A percentile compares a stretch with the other conserved stretches of the same genome.
Conservation (phyloP, 2,113 vertebrate genomes). For the Hystrix cristata region DNA sequence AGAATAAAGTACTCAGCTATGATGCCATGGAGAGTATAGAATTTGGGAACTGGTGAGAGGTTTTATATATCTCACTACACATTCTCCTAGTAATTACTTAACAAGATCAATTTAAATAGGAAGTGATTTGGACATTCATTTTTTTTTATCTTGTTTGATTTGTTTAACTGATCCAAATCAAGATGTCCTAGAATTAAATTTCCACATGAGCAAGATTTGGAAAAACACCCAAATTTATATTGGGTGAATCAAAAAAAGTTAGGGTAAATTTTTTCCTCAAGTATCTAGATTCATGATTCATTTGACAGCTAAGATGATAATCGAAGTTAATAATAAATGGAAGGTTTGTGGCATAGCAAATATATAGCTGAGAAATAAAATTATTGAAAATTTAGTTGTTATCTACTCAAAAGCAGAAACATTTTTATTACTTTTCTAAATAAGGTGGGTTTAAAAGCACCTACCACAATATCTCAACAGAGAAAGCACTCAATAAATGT, state of each 20-base stretch:
- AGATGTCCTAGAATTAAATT: conserved; percentile 71
- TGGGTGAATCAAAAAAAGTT: conserved; percentile 48
- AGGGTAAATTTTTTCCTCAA: conserved; percentile 41
- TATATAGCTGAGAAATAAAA: conserved; percentile 45
- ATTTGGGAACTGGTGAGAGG: neutral
- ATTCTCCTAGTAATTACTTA: conserved; percentile 16
- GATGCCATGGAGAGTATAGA: conserved; percentile 28
- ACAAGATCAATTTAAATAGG: conserved; percentile 56
- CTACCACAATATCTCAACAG: conserved; percentile 54
- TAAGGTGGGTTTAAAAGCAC: conserved; percentile 65
- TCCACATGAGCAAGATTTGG: conserved; percentile 59
- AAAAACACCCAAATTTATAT: conserved; percentile 56
- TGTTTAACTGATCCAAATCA: conserved; percentile 71
- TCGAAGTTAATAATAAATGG: conserved; percentile 40
- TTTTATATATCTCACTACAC: neutral
- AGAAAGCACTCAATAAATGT: conserved; percentile 57
- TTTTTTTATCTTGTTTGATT: conserved; percentile 62
- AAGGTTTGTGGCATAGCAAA: conserved; percentile 36
- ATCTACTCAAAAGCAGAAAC: conserved; percentile 61
- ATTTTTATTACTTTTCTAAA: conserved; percentile 67
- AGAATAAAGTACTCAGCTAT: conserved; percentile 46
- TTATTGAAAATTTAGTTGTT: conserved; percentile 59
- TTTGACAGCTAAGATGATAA: conserved; percentile 52
- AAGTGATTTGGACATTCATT: neutral
- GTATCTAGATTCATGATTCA: conserved; percentile 61